Percentiles rank a stretch among this genome's conserved stretches.
Conservation (phyloP, 2,113 vertebrate genomes). For the Dromas ardeola region DNA sequence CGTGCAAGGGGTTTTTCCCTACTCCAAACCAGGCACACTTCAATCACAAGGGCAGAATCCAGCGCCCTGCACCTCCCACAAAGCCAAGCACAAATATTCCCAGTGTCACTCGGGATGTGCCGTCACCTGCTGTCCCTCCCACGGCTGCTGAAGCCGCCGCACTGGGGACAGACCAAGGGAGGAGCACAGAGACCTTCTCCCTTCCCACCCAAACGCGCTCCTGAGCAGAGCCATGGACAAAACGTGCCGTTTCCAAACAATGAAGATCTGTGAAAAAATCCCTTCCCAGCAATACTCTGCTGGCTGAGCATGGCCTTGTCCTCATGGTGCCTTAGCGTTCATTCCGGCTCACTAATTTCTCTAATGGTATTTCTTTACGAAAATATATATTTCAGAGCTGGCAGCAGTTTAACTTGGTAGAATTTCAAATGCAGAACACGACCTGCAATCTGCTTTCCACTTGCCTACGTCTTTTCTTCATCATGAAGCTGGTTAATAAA, state of each 20-base stretch:
- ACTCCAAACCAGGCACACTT: neutral
- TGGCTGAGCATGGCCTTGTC: fast-evolving
- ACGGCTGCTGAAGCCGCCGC: neutral
- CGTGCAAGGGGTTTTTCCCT: neutral
- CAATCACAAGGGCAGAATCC: fast-evolving
- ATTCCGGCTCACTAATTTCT: neutral
- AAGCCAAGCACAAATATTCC: fast-evolving
- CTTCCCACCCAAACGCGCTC: neutral
- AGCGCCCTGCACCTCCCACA: neutral
- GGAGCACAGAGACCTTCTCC: neutral
- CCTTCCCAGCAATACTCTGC: neutral
- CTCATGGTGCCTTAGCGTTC: neutral
- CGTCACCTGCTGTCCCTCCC: too few species aligned
- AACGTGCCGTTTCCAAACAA: neutral
- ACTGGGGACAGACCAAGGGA: too few species aligned
- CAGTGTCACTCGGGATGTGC: fast-evolving
- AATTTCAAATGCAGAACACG: neutral
- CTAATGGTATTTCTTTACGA: neutral
- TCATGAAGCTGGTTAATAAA: neutral
- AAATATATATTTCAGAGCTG: neutral
- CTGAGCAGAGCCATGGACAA: neutral
- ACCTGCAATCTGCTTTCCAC: neutral
- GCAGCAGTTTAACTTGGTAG: neutral
- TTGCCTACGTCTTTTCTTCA: neutral
- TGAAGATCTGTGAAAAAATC: neutral